Base-by-base conservation (phyloP, 2,113 vertebrate genomes). In the Leptobrachium ailaonicum region DNA sequence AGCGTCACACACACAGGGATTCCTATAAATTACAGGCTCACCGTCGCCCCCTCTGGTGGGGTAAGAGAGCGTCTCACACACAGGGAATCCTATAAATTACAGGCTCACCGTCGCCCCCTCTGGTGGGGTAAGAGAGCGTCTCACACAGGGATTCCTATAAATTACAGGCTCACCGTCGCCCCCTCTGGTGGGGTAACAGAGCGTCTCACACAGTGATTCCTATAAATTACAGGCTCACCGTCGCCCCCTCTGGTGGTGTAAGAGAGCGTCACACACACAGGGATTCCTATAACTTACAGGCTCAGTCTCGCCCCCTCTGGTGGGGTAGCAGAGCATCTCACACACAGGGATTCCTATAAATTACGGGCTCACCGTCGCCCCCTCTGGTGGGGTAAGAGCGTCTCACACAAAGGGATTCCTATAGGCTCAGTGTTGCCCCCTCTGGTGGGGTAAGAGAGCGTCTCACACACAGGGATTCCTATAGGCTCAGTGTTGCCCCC, bases 361-460 rank as follows among this genome's bases (percentile, higher is more conserved):
- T 14, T 58, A 41, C 14, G 42, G 50, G 66, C 40, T 67, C 43
- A 47, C 14, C 9, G n/a, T n/a, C 14, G 13, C 68, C 68, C 20
- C 68, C 43, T 47, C 44, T 50, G 43, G 50, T 71, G 68, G 68
- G 45, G 32, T 71, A 71, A 0, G n/a, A n/a, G n/a, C 41, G 10
- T 69, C 42, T 14, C 41, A 68, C 66, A 68, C 66, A 43, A 41
- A 68, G 56, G 56, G 56, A 60, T 60, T 60, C 66, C 40, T 43
- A 68, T 42, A 68, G 56, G 56, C 9, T 60, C 56, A 60, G 56
- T 14, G 56, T 12, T 14, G 13, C 11, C 56, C 41, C 43, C 43
- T 53, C 43, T 45, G 41, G 4, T 66, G 63, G 63, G 63, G 10
- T 66, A 66, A 66, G 63, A 66, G 63, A 14, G 63, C 63, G 3